Conservation (phyloP, 2,888 invertebrate genomes). For the Drosophila bunnanda region DNA sequence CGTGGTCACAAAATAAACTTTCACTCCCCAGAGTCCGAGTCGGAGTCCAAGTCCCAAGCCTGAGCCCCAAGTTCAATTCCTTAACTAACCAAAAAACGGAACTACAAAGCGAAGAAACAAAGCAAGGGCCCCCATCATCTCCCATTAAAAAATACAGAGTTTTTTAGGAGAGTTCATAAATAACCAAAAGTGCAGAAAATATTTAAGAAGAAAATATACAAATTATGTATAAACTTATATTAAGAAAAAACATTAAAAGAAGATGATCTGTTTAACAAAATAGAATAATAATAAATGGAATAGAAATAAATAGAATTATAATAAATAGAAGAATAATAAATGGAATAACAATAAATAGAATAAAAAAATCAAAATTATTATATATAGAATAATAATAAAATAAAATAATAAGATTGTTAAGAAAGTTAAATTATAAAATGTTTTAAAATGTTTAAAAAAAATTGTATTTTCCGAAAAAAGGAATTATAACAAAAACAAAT, state of each 20-base stretch:
- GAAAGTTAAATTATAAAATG: neutral
- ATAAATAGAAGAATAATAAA: too few species aligned
- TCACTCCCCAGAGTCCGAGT: slow-evolving; percentile 53
- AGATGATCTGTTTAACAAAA: neutral
- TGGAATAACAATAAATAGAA: too few species aligned
- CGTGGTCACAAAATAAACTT: slow-evolving; percentile 53
- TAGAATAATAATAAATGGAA: too few species aligned
- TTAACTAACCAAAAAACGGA: slow-evolving; percentile 61
- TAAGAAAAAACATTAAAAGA: neutral
- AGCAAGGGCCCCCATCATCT: slow-evolving; percentile 13
- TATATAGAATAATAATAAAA: neutral
- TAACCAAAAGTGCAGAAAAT: slow-evolving; percentile 31
- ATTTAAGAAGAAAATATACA: neutral
- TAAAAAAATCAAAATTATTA: too few species aligned
- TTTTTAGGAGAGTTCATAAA: slow-evolving; percentile 7
- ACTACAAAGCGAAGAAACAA: slow-evolving; percentile 45
- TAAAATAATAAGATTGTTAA: neutral
- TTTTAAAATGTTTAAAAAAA: neutral
- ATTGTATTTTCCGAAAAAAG: neutral
- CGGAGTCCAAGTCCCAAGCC: slow-evolving; percentile 18
- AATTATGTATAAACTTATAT: neutral
- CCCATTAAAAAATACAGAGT: slow-evolving; percentile 59
- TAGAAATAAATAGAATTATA: too few species aligned
- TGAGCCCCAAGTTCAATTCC: slow-evolving; percentile 52
- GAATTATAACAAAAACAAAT: neutral